A percentile compares a stretch with the other conserved stretches of the same genome.
Evolutionary conservation across 2,113 vertebrate genomes (phyloP).

Genomic region (Amia ocellicauda): DNA sequence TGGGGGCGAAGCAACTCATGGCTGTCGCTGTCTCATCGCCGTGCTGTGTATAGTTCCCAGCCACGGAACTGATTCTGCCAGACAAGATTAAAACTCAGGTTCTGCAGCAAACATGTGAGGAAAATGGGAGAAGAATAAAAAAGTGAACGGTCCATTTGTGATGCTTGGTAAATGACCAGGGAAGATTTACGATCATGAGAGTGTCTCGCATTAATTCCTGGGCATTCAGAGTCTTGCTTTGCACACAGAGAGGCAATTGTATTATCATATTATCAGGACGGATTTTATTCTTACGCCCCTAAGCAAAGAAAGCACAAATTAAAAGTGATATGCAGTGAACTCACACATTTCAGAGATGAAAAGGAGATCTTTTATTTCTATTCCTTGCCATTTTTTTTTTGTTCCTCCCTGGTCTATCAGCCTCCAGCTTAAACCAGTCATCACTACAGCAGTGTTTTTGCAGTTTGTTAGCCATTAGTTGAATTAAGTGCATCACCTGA

Average conservation of each 20-base stretch:
- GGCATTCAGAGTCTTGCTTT: not conserved
- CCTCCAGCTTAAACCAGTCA: not conserved
- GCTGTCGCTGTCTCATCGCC: too few species aligned
- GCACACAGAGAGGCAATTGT: not conserved
- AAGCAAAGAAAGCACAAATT: not conserved
- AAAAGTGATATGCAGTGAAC: constrained; percentile 4
- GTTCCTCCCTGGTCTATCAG: not conserved
- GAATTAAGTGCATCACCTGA: not conserved
- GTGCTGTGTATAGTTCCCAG: too few species aligned
- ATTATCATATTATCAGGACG: not conserved
- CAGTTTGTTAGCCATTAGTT: not conserved
- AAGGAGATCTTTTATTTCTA: not conserved
- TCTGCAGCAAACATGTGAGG: too few species aligned
- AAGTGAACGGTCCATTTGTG: too few species aligned
- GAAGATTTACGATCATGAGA: constrained; percentile 1
- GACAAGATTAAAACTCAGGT: too few species aligned
- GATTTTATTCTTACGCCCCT: not conserved
- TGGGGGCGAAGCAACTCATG: too few species aligned
- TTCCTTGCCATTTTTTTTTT: not conserved
- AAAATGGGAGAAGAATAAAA: too few species aligned
- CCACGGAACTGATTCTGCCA: too few species aligned
- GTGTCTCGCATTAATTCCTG: not conserved
- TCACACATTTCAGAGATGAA: not conserved
- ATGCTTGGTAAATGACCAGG: too few species aligned
- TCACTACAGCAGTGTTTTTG: not conserved